Percentiles rank a stretch among this genome's conserved stretches.
Conservation (phyloP, 2,113 vertebrate genomes). For the Tretioscincus oriximinensis region DNA sequence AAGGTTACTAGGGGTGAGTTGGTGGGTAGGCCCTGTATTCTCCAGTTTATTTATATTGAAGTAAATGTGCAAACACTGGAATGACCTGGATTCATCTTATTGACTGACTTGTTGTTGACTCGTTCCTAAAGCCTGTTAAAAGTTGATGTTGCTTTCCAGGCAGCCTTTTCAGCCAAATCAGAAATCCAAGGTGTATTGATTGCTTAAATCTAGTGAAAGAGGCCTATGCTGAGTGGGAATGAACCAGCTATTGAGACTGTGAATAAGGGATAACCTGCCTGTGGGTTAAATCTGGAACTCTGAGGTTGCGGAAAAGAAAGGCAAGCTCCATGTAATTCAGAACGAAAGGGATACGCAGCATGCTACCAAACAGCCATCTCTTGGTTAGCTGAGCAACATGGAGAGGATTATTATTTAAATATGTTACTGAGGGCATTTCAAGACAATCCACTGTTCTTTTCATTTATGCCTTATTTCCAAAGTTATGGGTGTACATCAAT, state of each 20-base stretch:
- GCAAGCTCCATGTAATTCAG: background rate
- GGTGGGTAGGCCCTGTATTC: conserved; percentile 25
- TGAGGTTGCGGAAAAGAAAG: background rate
- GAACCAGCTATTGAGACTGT: background rate
- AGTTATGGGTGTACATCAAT: too few species aligned
- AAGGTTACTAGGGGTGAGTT: background rate
- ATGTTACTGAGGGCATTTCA: background rate
- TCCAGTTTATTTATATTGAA: conserved; percentile 48
- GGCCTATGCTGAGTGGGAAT: conserved; percentile 33
- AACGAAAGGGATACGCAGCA: background rate
- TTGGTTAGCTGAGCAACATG: background rate
- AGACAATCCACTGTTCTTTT: background rate
- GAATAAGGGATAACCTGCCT: conserved; percentile 30
- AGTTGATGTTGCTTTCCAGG: conserved; percentile 46
- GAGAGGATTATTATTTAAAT: background rate
- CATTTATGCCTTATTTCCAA: too few species aligned
- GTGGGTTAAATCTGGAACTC: background rate
- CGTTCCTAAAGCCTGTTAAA: conserved; percentile 43
- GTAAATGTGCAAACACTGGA: conserved; percentile 31
- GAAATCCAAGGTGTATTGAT: conserved; percentile 47
- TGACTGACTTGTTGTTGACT: conserved; percentile 45
- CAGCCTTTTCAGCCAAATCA: conserved; percentile 15
- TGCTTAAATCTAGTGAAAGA: conserved; percentile 48
- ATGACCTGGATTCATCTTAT: conserved; percentile 44
- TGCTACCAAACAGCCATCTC: background rate